Base-by-base conservation (phyloP, 2,113 vertebrate species). In the Heterotilapia buettikoferi region DNA sequence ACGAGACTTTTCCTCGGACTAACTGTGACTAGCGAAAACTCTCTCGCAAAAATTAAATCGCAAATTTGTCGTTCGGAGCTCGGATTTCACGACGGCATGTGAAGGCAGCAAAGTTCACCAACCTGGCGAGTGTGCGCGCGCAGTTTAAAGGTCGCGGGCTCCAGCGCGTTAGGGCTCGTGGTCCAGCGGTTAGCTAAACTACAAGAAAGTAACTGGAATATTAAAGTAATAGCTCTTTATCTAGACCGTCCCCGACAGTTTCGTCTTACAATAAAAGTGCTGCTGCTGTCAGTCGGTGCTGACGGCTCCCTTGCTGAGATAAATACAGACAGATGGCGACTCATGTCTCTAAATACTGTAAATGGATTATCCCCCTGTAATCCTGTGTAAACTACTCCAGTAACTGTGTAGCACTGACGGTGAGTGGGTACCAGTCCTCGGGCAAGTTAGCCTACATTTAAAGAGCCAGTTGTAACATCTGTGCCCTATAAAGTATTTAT, bases 321-420 rank as follows among this genome's bases (percentile, higher is more conserved):
- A 89, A 95, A 91, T 88, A 86, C 87, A 91, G 89, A 94, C 96
- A 96, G 96, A 96, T 97, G 96, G 96, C 90, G 92, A 95, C 93
- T 96, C 94, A 95, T 95, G 96, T 93, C 91, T 90, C 91, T 95
- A 96, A 95, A 96, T 95, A 93, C 94, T 92, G 90, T 93, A 93
- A 96, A 88, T 95, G 95, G 96, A 96, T 96, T 96, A 97, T 95
- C 94, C 83, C 54, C 66, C 24, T 52, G 89, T 96, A 96, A 97
- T 96, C 96, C 94, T 83, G 93, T 97, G 94, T 95, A 96, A 96
- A 95, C 94, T 93, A 95, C 93, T 92, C 94, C 93, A 92, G 87
- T 94, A 82, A 91, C 90, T 83, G 91, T 61, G 89, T 89, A 85
- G 83, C 90, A 91, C 80, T 21, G 82, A 14, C 36, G 56, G 89